Evolutionary conservation across 2,113 vertebrate genomes (phyloP), one percentile per base, ranked within the genome.

Genomic region (Pogonocichla stellata): DNA sequence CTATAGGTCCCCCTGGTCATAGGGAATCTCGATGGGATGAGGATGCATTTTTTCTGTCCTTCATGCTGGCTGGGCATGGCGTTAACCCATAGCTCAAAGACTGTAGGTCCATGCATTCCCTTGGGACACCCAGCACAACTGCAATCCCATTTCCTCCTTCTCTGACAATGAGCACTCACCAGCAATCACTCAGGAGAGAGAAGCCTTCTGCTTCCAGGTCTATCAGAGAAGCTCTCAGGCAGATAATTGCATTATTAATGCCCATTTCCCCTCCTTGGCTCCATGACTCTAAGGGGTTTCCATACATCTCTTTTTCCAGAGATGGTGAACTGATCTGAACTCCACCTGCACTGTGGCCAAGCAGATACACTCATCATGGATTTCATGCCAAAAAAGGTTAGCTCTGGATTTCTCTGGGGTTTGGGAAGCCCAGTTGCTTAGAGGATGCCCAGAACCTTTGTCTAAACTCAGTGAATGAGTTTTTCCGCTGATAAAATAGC

Each of bases 221-320:
- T 29, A 7, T 75, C 24, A 89, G 86, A 65, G 47, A 48, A 40
- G 91, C 54, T 92, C 57, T 89, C 65, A 26, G 45, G 77, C 73
- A 78, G 48, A 36, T 40, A 84, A 93, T 18, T 96, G 70, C 77
- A 85, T 92, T 89, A 89, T 87, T 79, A 61, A 89, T 93, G 61
- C 45, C 61, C 73, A 75, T 85, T 89, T 94, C 50, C 36, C 40
- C 42, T 95, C 36, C 72, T 60, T 47, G 50, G 66, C 79, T 91
- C 85, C 62, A 17, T 8, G 51, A 72, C 64, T 69, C 9, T 45
- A n/a, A 85, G n/a, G 66, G 20, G 25, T 82, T 92, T 64, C 57
- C 42, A 40, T 16, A 43, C 14, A 53, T 67, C n/a, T 23, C 3
- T 36, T 65, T 86, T 91, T 62, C 48, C 73, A 53, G 93, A 79